Base-by-base conservation (phyloP, 1,140 invertebrate species). In the Heliconius hewitsoni region DNA sequence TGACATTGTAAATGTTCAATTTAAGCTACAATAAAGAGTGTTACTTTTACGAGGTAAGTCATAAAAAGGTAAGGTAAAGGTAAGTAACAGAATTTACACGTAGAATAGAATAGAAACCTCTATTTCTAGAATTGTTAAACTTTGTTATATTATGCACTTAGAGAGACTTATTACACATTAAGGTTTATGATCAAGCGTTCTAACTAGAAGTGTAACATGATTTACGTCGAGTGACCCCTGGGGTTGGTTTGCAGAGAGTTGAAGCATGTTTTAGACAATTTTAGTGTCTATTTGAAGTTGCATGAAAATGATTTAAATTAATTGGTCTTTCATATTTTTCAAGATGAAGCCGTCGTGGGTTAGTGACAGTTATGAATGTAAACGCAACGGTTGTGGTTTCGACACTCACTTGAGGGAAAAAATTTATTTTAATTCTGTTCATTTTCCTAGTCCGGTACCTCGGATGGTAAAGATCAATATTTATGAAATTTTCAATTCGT, bases 31-130 rank as follows among this genome's bases (percentile, higher is more conserved):
- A 74, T 55, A 57, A 37, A 52, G 34, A 55, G 73, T 39, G 37
- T 66, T 30, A 66, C 23, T 76, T 76, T 76, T 76, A 76, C 74
- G 74, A 76, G 74, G 55, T n/a, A 30, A 76, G 37, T 46, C 39
- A n/a, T 76, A 66, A 76, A 66, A 66, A 76, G 74, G 30, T 23
- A 42, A 23, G 23, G 23, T 23, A 23, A 23, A 23, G 23, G 23
- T 76, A 76, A 66, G 74, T 76, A 46, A n/a, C 74, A 74, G 73
- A 52, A 16, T 55, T 66, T 66, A 66, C 23, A 66, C 73, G 34
- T 57, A 57, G 37, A 76, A 76, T 76, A n/a, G 60, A 66, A 75
- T n/a, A 55, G 19, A 34, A 23, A 66, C 55, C 74, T 16, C 46
- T 46, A 76, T 76, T 76, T 42, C 57, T 76, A 13, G 19, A 42